These are phyloP conservation scores for Labeo calbasu DNA, from an alignment of 2,797 vertebrate species.

Conservation along the genomic window DNA sequence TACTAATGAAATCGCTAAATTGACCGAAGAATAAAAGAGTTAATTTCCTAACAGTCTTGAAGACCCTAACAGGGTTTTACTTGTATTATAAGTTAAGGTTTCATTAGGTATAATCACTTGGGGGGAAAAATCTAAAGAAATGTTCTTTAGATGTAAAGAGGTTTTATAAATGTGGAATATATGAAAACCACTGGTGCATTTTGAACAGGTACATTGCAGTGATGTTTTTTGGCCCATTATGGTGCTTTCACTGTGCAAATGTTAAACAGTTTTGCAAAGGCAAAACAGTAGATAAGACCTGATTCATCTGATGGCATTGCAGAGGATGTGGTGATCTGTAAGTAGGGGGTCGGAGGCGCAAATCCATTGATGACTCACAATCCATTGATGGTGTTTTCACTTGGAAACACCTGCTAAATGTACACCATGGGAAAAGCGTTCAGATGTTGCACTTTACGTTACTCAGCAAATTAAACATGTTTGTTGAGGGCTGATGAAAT, in stretches of 20 bases:
- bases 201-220: neutral
- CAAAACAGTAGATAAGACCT: conserved; percentile 16
- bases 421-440: neutral
- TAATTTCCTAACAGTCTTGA: neutral
- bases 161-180: neutral
- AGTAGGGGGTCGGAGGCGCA: neutral
- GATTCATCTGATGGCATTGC: conserved; percentile 5
- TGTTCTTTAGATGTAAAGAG: neutral
- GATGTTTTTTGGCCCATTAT: neutral
- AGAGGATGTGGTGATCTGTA: conserved; percentile 19
- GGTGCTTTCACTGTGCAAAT: neutral
- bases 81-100: conserved; percentile 8
- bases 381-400: conserved; percentile 10
- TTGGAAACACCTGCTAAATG: conserved; percentile 27
- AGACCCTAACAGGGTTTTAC: neutral
- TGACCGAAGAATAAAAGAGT: neutral
- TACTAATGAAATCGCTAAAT: neutral
- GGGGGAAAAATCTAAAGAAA: neutral
- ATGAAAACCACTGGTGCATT: neutral
- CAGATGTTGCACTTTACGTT: neutral
- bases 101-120: neutral
- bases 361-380: conserved; percentile 36
- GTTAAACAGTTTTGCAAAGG: neutral
- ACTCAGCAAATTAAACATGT: conserved; percentile 15
- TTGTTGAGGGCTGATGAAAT: neutral